These are phyloP conservation scores for Drosophila pachea DNA, from an alignment of 1,140 invertebrate genomes.

Conservation along the genomic window DNA sequence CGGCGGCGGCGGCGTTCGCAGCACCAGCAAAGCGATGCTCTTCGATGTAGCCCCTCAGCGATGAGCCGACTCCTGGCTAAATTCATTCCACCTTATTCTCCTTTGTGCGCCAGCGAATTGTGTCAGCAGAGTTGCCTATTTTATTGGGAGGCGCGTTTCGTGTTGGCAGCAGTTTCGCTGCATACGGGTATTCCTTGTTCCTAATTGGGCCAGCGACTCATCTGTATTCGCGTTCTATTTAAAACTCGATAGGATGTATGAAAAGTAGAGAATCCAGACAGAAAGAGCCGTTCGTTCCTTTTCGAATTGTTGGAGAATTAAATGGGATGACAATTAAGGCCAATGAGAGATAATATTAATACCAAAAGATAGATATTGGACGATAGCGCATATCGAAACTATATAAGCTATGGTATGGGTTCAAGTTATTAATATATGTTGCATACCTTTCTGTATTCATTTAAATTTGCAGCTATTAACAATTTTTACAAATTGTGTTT, in stretches of 20 bases:
- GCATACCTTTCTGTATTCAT: neutral
- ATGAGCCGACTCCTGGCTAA: conserved; percentile 27
- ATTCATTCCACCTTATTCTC: neutral
- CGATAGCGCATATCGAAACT: neutral
- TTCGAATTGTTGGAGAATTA: no score
- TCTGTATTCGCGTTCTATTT: neutral
- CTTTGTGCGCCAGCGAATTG: conserved; percentile 46
- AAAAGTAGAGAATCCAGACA: no score
- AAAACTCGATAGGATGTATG: no score
- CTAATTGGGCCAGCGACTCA: conserved; percentile 21
- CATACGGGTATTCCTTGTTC: neutral
- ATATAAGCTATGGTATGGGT: no score
- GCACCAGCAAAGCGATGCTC: conserved; percentile 45
- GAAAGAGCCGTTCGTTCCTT: no score
- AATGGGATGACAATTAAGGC: no score
- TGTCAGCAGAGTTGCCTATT: conserved; percentile 48
- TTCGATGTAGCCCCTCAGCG: conserved; percentile 38
- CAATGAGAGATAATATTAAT: no score
- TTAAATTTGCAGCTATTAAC: no score
- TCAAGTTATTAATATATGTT: neutral
- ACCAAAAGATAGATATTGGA: no score
- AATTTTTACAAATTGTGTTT: no score
- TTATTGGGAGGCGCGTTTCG: conserved; percentile 39
- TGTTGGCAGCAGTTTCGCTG: conserved; percentile 4
- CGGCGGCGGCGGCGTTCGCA: conserved; percentile 2